Conservation (phyloP, 2,797 vertebrate genomes). For the Lemur catta region DNA sequence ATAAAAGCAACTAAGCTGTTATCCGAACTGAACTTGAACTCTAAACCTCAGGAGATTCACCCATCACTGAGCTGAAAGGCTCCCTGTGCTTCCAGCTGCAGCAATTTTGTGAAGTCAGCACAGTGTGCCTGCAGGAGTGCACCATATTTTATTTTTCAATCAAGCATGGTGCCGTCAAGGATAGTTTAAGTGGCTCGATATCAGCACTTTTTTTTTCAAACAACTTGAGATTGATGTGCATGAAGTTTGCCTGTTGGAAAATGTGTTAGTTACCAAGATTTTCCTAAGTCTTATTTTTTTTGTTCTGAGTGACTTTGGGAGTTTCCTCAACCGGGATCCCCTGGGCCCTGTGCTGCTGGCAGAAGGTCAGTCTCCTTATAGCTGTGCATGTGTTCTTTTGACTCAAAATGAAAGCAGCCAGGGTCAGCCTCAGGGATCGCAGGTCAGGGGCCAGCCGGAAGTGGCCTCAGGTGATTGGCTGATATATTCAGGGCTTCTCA, state of each 20-base stretch:
- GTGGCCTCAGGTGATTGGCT: background rate
- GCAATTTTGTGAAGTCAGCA: conserved; percentile 55
- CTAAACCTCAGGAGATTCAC: conserved; percentile 53
- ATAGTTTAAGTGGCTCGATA: conserved; percentile 47
- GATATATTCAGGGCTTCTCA: background rate
- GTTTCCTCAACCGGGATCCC: background rate
- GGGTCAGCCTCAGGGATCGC: background rate
- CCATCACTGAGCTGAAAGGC: background rate
- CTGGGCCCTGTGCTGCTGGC: background rate
- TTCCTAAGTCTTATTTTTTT: background rate
- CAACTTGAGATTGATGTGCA: background rate
- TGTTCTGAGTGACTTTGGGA: background rate
- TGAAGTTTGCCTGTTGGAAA: conserved; percentile 17
- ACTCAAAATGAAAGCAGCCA: background rate
- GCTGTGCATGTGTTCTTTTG: background rate
- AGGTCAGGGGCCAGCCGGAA: rapidly evolving
- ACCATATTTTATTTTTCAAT: conserved; percentile 68
- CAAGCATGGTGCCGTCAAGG: background rate
- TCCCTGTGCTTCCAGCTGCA: background rate
- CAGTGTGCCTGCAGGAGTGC: background rate
- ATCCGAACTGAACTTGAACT: conserved; percentile 56
- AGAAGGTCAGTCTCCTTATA: background rate
- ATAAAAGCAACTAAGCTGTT: conserved; percentile 33
- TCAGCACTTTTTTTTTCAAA: conserved; percentile 32
- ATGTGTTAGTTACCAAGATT: background rate